phyloP scores from a whole-genome alignment of 1,140 invertebrate genomes.

The Neuroterus valhalla region DNA sequence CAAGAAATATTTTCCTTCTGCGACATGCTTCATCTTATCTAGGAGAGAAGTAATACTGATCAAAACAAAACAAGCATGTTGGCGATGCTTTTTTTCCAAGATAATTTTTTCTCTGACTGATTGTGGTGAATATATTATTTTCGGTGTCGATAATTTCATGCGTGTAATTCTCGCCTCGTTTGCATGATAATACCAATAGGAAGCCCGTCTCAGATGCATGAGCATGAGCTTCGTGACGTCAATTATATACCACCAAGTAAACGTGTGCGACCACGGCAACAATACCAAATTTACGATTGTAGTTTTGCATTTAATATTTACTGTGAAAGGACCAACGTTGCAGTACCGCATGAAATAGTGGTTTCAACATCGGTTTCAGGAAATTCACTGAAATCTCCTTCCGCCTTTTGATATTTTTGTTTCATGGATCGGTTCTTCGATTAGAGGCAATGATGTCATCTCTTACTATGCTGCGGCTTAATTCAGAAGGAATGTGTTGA shows the following conservation, averaged over 20 bases:
- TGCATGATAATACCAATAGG: constrained; percentile 19
- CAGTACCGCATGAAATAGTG: neutral
- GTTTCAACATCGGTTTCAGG: neutral
- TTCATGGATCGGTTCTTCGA: neutral
- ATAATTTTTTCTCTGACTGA: neutral
- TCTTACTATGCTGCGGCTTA: neutral
- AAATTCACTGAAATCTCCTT: neutral
- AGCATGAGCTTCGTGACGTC: constrained; percentile 6
- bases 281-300: neutral
- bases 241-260: neutral
- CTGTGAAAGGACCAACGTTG: neutral
- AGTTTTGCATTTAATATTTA: neutral
- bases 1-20: too few relatives aligned
- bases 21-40: too few relatives aligned
- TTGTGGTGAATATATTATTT: constrained; percentile 23
- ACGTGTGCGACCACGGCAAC: neutral
- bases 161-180: constrained; percentile 14
- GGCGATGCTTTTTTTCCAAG: too few relatives aligned
- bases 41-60: too few relatives aligned
- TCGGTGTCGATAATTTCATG: constrained; percentile 7
- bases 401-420: neutral
- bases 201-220: constrained; percentile 10
- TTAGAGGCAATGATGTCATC: neutral
- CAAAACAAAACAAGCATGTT: too few relatives aligned
- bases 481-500: neutral